phyloP scores from a whole-genome alignment of 2,888 invertebrate genomes.

The Melikaiella ostensackeni region DNA sequence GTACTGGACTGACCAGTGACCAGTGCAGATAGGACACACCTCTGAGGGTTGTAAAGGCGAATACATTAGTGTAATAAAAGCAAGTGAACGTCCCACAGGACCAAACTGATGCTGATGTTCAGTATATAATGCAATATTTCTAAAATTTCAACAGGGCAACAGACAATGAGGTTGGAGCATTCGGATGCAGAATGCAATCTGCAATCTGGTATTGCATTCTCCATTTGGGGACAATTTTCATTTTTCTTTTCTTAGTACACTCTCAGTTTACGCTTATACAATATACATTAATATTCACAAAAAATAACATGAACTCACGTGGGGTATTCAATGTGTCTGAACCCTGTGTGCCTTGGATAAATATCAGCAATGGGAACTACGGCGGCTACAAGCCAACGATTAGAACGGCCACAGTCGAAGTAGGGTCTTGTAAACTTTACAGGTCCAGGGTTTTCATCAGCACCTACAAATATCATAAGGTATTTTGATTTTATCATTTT shows the following conservation, averaged over 20 bases:
- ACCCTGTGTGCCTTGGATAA: constrained; percentile 94
- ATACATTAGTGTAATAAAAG: constrained; percentile 62
- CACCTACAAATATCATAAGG: constrained; percentile 77
- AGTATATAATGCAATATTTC: constrained; percentile 58
- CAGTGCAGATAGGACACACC: constrained; percentile 58
- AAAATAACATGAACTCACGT: constrained; percentile 81
- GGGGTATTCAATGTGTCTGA: constrained; percentile 95
- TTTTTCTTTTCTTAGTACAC: constrained; percentile 28
- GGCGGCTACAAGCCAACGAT: constrained; percentile 97
- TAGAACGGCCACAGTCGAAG: constrained; percentile 96
- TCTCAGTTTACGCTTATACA: constrained; percentile 9
- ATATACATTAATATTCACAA: constrained; percentile 18
- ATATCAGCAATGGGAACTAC: constrained; percentile 97
- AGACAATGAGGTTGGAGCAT: constrained; percentile 47
- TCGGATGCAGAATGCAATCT: constrained; percentile 38
- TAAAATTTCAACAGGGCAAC: constrained; percentile 48
- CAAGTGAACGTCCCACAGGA: constrained; percentile 54
- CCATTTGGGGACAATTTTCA: constrained; percentile 13
- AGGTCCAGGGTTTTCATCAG: constrained; percentile 94
- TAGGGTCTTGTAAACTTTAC: constrained; percentile 97
- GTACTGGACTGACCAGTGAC: constrained; percentile 61
- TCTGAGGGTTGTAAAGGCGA: constrained; percentile 55
- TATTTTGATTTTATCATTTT: constrained; percentile 18
- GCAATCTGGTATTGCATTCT: constrained; percentile 39
- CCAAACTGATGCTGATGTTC: constrained; percentile 51